Conservation (phyloP, 2,797 vertebrate species). For the Darevskia mixta region DNA sequence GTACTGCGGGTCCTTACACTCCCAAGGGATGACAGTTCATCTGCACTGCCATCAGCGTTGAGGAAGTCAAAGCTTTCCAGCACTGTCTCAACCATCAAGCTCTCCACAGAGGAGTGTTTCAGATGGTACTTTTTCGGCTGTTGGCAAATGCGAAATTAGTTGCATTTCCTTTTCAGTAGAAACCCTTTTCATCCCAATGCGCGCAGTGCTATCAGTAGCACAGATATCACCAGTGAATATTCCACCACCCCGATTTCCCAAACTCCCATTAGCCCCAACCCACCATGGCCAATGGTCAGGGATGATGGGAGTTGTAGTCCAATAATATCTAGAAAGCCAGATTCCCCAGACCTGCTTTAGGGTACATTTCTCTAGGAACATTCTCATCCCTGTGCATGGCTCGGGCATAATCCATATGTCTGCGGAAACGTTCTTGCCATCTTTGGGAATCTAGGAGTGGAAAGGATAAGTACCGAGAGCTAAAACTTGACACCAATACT, state of each 20-base stretch:
- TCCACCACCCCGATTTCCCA: background rate
- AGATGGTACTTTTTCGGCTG: constrained; percentile 64
- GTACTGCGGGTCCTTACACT: constrained; percentile 83
- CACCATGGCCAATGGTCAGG: background rate
- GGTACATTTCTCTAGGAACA: background rate
- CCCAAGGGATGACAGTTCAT: constrained; percentile 84
- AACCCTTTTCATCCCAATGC: background rate
- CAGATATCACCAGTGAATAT: background rate
- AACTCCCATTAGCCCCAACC: background rate
- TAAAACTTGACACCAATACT: background rate
- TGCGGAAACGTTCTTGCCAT: background rate
- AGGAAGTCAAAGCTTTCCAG: constrained; percentile 94
- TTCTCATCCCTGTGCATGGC: background rate
- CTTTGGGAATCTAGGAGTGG: background rate
- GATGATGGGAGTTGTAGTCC: background rate
- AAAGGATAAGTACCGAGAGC: background rate
- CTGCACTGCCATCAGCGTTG: constrained; percentile 83
- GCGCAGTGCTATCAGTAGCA: background rate
- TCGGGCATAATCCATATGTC: background rate
- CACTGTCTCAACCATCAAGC: constrained; percentile 89
- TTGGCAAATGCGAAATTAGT: background rate
- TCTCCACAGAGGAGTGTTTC: constrained; percentile 84
- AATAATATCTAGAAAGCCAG: background rate
- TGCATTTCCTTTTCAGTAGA: background rate
- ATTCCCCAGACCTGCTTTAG: background rate